Percentiles rank a stretch among this genome's conserved stretches.
phyloP scores from a whole-genome alignment of 2,888 invertebrate genomes.

The Aleiodes testaceus region DNA sequence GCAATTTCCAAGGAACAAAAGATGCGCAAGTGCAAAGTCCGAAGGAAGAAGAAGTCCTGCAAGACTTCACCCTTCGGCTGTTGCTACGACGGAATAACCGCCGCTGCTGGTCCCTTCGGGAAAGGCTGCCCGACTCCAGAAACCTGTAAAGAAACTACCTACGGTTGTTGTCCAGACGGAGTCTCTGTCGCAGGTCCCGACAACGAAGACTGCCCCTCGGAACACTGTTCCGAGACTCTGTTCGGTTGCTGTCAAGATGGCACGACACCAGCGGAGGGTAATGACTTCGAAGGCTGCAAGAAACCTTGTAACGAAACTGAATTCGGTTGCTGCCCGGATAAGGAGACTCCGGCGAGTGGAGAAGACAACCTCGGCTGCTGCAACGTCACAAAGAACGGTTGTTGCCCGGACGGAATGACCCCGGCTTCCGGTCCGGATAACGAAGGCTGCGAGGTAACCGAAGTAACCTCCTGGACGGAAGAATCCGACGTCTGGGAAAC shows the following conservation, averaged over 20 bases:
- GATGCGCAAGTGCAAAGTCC: slow-evolving; percentile 77
- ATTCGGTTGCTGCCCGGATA: slow-evolving; percentile 76
- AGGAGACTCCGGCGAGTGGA: slow-evolving; percentile 71
- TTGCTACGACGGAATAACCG: slow-evolving; percentile 85
- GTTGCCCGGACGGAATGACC: slow-evolving; percentile 82
- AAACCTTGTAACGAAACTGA: slow-evolving; percentile 76
- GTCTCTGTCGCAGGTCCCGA: slow-evolving; percentile 86
- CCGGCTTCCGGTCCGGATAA: slow-evolving; percentile 79
- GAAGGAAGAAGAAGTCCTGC: slow-evolving; percentile 77
- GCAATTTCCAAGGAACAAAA: slow-evolving; percentile 74
- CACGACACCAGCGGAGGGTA: slow-evolving; percentile 84
- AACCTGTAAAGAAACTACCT: slow-evolving; percentile 84
- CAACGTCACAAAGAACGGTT: slow-evolving; percentile 76
- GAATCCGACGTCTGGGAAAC: slow-evolving; percentile 58
- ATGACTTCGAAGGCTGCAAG: slow-evolving; percentile 89
- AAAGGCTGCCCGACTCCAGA: slow-evolving; percentile 83
- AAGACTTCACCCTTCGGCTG: slow-evolving; percentile 83
- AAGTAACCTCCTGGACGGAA: slow-evolving; percentile 51
- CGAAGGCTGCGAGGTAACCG: slow-evolving; percentile 68
- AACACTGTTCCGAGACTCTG: slow-evolving; percentile 83
- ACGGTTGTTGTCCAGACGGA: slow-evolving; percentile 89
- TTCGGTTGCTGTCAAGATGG: slow-evolving; percentile 93
- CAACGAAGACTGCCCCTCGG: slow-evolving; percentile 83
- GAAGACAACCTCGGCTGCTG: slow-evolving; percentile 71
- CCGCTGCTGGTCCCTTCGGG: slow-evolving; percentile 87